Base-by-base conservation (phyloP, 2,888 invertebrate genomes). In the Coleophora flavipennella region DNA sequence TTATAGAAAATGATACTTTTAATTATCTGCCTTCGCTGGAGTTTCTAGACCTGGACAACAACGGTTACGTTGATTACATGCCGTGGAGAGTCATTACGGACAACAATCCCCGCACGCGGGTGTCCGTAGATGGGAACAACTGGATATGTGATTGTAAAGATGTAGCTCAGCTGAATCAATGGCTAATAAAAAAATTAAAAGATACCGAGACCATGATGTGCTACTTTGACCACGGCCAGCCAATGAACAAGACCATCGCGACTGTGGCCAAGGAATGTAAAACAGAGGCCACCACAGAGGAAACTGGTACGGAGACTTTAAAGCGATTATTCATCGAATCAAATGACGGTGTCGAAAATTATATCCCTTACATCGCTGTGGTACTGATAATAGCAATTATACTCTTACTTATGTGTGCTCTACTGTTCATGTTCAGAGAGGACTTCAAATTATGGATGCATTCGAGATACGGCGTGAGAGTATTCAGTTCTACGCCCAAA, bases 101-200 rank as follows among this genome's bases (percentile, higher is more conserved):
- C 62, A 86, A 89, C 63, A 86, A 90, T 67, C 86, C 87, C 48
- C 88, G 88, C 57, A 88, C 92, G 59, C 88, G 88, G 59, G 88
- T 93, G 53, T 89, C 90, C 40, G 85, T 93, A 46, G 89, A 91
- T 59, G 91, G 91, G 57, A 93, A 93, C 86, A 89, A 90, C 67
- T 93, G 95, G 95, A 90, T 91, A 69, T 94, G 94, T 78, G 91
- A 92, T 66, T 94, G 94, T 76, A 86, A 86, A 60, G 90, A 90
- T 59, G 87, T 92, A 39, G 87, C 86, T 47, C 88, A 88, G 56
- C 78, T 92, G 57, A 89, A 90, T 62, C 86, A 88, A 53, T 92
- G 92, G 92, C 72, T 92, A 44, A 81, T 87, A 59, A 87, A 89
- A 63, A 89, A 90, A 64, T 88, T 87, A 38, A 87, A 88, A 67